These are phyloP conservation scores for Motacilla tschutschensis DNA, from an alignment of 2,113 vertebrate genomes.

Conservation along the genomic window DNA sequence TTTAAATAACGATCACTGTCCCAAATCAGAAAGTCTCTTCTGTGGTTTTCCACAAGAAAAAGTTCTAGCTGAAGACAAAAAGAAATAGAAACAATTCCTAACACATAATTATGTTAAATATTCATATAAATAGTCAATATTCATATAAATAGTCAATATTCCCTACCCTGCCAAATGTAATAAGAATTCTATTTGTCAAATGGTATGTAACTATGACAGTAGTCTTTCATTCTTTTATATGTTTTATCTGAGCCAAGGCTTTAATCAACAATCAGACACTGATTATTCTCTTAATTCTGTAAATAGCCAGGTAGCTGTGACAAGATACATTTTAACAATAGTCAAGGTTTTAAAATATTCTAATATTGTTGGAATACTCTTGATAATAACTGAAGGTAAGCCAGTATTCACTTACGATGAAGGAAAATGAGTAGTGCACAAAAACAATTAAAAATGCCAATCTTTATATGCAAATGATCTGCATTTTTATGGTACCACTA, in stretches of 20 bases:
- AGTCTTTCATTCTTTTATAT: neutral
- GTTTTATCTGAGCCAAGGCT: neutral
- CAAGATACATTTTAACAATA: slow-evolving; percentile 10
- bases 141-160: neutral
- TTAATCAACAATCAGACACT: slow-evolving; percentile 6
- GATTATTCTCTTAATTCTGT: neutral
- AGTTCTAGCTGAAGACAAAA: neutral
- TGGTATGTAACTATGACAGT: neutral
- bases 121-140: neutral
- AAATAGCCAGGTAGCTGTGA: neutral
- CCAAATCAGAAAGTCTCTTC: neutral
- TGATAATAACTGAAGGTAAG: slow-evolving; percentile 3
- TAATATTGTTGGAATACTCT: neutral
- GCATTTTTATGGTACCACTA: slow-evolving; percentile 26
- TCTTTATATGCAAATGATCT: slow-evolving; percentile 44
- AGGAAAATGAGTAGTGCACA: slow-evolving; percentile 16
- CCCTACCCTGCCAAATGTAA: neutral
- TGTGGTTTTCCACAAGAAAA: neutral
- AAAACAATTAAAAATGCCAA: slow-evolving; percentile 24
- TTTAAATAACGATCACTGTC: neutral
- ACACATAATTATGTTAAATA: neutral
- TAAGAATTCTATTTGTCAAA: neutral
- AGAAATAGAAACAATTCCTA: neutral
- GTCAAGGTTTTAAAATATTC: neutral
- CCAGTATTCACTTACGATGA: neutral